Evolutionary conservation across 2,113 vertebrate genomes (phyloP), one percentile per base, ranked within the genome.

Genomic region (Lucifuga dentata): DNA sequence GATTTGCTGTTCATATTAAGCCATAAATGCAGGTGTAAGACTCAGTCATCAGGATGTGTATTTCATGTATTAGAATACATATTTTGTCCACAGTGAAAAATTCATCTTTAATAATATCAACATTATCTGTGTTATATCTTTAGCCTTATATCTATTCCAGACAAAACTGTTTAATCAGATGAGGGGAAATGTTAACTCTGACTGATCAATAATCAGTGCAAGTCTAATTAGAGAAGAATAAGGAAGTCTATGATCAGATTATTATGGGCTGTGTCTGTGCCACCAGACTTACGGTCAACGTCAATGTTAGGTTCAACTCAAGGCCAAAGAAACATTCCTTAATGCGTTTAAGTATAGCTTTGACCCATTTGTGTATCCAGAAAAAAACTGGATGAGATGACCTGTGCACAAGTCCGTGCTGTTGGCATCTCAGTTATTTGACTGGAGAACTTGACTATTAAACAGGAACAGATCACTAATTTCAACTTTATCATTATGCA

Each of bases 161-260:
- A 20, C 21, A 23, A 52, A 45, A 77, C 17, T n/a, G 19, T 66
- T 75, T 62, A 69, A 74, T 66, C 62, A 39, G 24, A 57, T 59
- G 55, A 82, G 2, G n/a, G 38, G 53, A 79, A 84, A 84, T 56
- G 19, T 51, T 58, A 80, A 73, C 0, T 75, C 59, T 86, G 80
- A 81, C 65, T 43, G 44, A 63, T 75, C 29, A 9, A 29, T 43
- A 49, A 83, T 19, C 52, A 51, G 29, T 65, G 64, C 3, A 74
- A 50, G 29, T 40, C 36, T 4, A 62, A 79, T 79, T 59, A 38
- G 11, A 24, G 21, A 11, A 33, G 3, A 63, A 52, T 53, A 83
- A 44, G 53, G 24, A 19, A 9, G 24, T 46, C 1, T 7, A 4
- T 64, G 55, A 85, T 79, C 44, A 60, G 62, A 74, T 80, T 73